Base-by-base conservation (phyloP, 37 sponge, comb jelly and placozoan species). In the Bolinopsis microptera region DNA sequence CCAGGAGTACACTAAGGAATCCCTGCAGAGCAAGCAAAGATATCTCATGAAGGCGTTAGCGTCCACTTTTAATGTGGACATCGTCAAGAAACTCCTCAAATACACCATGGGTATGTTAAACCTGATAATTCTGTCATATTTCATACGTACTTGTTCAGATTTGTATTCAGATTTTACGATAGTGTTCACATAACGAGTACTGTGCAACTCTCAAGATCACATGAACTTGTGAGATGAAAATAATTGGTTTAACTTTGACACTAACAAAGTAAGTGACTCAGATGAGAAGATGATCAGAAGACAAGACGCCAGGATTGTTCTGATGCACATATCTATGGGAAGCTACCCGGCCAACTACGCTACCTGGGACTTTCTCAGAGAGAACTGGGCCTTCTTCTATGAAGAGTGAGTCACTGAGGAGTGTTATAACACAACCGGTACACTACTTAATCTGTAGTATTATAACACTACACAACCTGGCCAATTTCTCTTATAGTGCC, bases 21-120 rank as follows among this genome's bases (percentile, higher is more conserved):
- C 38, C 82, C 82, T 80, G 5, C 82, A 80, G 38, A 80, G 82
- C 82, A 80, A 80, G 38, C 82, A 80, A 36, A 28, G 82, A 33
- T 80, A 80, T 34, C 23, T 80, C 8, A 80, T 80, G 82, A 80
- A 80, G n/a, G n/a, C n/a, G n/a, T n/a, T n/a, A n/a, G n/a, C n/a
- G n/a, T n/a, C n/a, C n/a, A n/a, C n/a, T n/a, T n/a, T n/a, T n/a
- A n/a, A n/a, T n/a, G n/a, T n/a, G n/a, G n/a, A n/a, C n/a, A n/a
- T n/a, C n/a, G n/a, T n/a, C n/a, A n/a, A n/a, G n/a, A n/a, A n/a
- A n/a, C n/a, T n/a, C n/a, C n/a, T n/a, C n/a, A n/a, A n/a, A n/a
- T n/a, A n/a, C n/a, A n/a, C n/a, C n/a, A n/a, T n/a, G n/a, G n/a
- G n/a, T n/a, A n/a, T n/a, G n/a, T n/a, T n/a, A n/a, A n/a, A n/a